Percentiles rank a stretch among this genome's conserved stretches.
Conservation (phyloP, 2,113 vertebrate genomes). For the Chaetura pelagica region DNA sequence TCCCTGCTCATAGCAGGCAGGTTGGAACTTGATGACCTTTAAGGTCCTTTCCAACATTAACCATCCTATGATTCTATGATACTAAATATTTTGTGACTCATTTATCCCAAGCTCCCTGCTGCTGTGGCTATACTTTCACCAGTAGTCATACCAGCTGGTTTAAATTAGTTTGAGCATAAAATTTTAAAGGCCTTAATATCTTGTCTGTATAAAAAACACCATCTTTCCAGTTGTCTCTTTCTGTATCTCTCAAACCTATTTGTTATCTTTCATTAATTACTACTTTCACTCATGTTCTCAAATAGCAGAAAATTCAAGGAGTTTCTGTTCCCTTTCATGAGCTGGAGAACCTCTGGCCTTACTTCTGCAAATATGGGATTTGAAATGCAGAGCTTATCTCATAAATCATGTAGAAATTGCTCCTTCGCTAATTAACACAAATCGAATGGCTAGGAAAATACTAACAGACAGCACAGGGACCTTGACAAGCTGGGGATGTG, state of each 20-base stretch:
- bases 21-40: no score
- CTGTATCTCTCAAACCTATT: neutral
- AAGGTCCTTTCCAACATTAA: no score
- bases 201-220: neutral
- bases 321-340: neutral
- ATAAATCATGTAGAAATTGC: conserved; percentile 31
- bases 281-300: neutral
- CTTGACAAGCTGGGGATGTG: no score
- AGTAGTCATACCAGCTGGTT: neutral
- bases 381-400: neutral
- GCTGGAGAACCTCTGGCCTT: neutral
- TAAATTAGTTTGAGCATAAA: neutral
- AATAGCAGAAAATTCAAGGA: neutral
- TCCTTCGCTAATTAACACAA: conserved; percentile 59
- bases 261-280: neutral
- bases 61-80: no score
- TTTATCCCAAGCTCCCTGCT: neutral
- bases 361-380: neutral
- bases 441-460: conserved; percentile 5
- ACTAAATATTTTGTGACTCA: neutral
- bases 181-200: neutral
- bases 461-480: neutral
- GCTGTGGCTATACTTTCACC: neutral
- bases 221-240: neutral
- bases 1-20: no score